These are phyloP conservation scores for Ascidia mentula DNA, from an alignment of 23 tunicate species.

Conservation along the genomic window DNA sequence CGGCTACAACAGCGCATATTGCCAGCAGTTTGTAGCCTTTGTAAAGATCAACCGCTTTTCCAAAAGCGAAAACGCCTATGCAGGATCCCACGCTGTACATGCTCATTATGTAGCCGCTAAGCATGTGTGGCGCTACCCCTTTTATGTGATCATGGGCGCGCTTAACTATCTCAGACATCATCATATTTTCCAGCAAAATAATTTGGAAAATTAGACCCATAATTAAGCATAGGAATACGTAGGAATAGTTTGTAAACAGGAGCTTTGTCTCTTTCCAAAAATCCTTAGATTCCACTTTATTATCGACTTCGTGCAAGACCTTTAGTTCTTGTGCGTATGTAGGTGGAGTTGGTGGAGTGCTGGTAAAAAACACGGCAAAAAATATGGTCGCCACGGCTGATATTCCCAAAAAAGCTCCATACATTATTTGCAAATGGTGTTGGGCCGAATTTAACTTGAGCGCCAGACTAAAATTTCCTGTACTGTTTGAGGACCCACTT, in stretches of 20 bases:
- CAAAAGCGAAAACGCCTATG: not conserved
- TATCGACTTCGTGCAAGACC: not conserved
- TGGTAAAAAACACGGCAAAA: not conserved
- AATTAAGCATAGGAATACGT: not conserved
- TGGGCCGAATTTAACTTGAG: not conserved
- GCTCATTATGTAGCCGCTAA: not conserved
- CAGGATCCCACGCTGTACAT: not conserved
- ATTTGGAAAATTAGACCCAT: not conserved
- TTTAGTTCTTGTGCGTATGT: not conserved
- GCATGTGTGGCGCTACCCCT: not conserved
- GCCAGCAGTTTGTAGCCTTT: not conserved
- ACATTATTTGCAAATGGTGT: not conserved
- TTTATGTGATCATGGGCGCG: not conserved
- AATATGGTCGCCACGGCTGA: not conserved
- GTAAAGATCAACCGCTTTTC: not conserved
- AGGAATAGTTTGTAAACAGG: not conserved
- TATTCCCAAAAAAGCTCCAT: not conserved
- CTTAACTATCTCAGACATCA: not conserved
- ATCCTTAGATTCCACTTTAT: not conserved
- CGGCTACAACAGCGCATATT: not conserved
- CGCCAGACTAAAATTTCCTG: not conserved
- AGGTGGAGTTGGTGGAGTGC: not conserved
- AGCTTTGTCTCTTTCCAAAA: not conserved
- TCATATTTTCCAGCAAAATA: not conserved
- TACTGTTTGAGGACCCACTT: not conserved